Evolutionary conservation across 37 sponge, comb jelly and placozoan genomes (phyloP), one percentile per base, ranked within the genome.

Genomic region (Amphimedon queenslandica): DNA sequence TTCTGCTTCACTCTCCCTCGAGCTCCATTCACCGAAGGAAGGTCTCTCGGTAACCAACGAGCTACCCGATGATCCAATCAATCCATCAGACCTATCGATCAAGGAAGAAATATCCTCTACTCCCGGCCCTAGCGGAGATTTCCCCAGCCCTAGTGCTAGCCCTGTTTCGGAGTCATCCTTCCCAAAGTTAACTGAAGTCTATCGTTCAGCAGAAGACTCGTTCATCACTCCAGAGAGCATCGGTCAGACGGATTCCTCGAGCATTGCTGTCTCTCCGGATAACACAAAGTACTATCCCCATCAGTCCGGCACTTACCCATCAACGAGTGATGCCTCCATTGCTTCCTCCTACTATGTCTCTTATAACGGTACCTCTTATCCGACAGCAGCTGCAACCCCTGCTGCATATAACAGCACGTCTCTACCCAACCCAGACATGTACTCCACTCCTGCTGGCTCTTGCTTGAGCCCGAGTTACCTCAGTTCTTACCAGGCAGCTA

Each of bases 381-480:
- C 71, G 2, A 37, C 72, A 21, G 37, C 37, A 34, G 70, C 57
- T 69, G 68, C 69, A 30, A 40, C 58, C 2, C 40, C 56, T 25
- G 28, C 73, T 1, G 40, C 47, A 37, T 38, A 27, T 34, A 3
- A 66, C 20, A 38, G 47, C 4, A 4, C 35, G 23, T 53, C 65
- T 16, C 77, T 64, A 2, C 51, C 53, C 0, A 36, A 57, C 58
- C 64, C 74, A 58, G 58, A 55, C 0, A 56, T 47, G 11, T 33
- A 53, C 1, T 23, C 43, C 28, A 73, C 69, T 63, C 57, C 65
- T 2, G 58, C 18, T 53, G 32, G 32, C 42, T 65, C 81, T 20
- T 81, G 82, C 28, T 42, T 83, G 53, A 83, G 84, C 47, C 84
- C 84, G 1, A 69, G 58, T 1, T 83, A 83, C 72, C 58, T 83